phyloP scores from a whole-genome alignment of 2,888 invertebrate genomes.

The Cheilosia vernalis region DNA sequence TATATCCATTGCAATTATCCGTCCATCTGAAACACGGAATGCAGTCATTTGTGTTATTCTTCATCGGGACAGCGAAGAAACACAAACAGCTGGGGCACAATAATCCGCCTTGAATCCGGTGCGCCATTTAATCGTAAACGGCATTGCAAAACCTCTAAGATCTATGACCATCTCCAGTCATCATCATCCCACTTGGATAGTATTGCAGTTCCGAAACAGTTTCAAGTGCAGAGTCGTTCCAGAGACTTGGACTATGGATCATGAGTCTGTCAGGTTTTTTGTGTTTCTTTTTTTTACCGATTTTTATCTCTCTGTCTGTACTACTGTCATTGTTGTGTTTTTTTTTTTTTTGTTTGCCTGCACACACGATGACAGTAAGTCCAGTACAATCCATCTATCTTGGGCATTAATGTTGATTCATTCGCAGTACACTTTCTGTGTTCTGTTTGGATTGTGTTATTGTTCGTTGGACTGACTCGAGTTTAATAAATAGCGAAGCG shows the following conservation, averaged over 20 bases:
- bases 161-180: conserved; percentile 48
- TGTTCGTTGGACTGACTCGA: conserved; percentile 49
- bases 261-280: conserved; percentile 27
- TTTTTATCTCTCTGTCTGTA: conserved; percentile 20
- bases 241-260: conserved; percentile 42
- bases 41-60: conserved; percentile 52
- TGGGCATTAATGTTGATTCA: conserved; percentile 54
- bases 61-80: not conserved
- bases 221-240: conserved; percentile 54
- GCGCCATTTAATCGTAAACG: conserved; percentile 22
- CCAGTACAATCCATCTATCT: conserved; percentile 55
- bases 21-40: conserved; percentile 46
- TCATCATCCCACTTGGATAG: conserved; percentile 47
- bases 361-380: conserved; percentile 54
- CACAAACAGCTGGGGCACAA: not conserved
- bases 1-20: conserved; percentile 51
- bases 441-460: conserved; percentile 30
- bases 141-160: conserved; percentile 50
- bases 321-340: conserved; percentile 12
- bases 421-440: conserved; percentile 32
- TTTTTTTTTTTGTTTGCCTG: conserved; percentile 19
- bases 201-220: conserved; percentile 42
- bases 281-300: conserved; percentile 6
- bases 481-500: conserved; percentile 50
- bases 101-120: conserved; percentile 36